These are phyloP conservation scores for Laticauda laticaudata DNA, from an alignment of 2,113 vertebrate genomes.

Conservation along the genomic window DNA sequence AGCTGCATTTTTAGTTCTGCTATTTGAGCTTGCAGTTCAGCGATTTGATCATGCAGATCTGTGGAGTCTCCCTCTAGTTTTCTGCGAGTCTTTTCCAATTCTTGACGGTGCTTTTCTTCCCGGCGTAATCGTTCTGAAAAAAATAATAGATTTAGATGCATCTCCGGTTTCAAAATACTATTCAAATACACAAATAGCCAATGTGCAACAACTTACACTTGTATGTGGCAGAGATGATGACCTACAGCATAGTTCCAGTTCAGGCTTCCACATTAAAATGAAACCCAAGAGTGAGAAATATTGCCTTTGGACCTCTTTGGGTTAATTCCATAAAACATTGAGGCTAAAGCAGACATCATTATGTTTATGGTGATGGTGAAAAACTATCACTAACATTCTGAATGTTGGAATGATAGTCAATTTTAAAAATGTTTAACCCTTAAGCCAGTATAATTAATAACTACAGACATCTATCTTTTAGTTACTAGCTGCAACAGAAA, in stretches of 20 bases:
- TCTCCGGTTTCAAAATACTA: background rate
- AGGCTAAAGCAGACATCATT: background rate
- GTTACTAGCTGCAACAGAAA: conserved; percentile 43
- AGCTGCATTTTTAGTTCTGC: conserved; percentile 94
- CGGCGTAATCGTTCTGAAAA: conserved; percentile 86
- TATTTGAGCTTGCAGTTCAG: conserved; percentile 95
- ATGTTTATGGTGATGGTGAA: background rate
- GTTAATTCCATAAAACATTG: background rate
- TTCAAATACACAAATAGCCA: fast-evolving
- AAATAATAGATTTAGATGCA: background rate
- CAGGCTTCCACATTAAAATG: background rate
- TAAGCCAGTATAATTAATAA: conserved; percentile 6
- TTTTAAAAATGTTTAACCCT: background rate
- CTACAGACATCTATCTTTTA: background rate
- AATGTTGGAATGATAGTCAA: background rate
- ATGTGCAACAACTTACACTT: background rate
- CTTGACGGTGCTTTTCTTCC: conserved; percentile 93
- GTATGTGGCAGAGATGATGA: background rate
- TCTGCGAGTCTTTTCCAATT: conserved; percentile 94
- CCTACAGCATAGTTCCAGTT: background rate
- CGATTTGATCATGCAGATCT: conserved; percentile 89
- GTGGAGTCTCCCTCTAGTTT: conserved; percentile 95
- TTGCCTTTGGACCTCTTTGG: background rate
- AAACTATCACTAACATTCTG: background rate
- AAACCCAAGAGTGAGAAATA: background rate